Evolutionary conservation across 1,140 invertebrate species (phyloP), one percentile per base, ranked within the genome.

Genomic region (Araneus ventricosus): DNA sequence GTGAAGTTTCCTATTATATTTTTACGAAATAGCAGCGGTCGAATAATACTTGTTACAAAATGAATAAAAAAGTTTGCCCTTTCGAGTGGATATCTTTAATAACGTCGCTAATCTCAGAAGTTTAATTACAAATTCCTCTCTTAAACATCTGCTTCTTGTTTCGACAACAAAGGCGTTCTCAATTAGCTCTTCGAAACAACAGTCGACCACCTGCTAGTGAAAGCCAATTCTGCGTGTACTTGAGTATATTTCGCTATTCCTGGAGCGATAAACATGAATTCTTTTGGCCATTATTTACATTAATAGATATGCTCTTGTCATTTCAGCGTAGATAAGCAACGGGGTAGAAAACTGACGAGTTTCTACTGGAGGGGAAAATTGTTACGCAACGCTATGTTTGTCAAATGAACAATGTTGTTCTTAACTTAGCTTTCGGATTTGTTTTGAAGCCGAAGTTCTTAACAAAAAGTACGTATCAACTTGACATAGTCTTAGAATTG

Each of bases 121-220:
- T 45, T 79, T 80, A 80, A 91, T 91, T 91, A 91, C 89, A 91
- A 91, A 84, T 63, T 91, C 89, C 89, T 45, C 22, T 91, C 89
- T 39, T 3, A 63, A 91, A 91, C 89, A 91, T 61, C 89, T 91
- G 89, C 75, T 91, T 91, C 80, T 91, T 91, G 89, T 91, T 91
- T 41, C 41, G 75, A 91, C 70, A 91, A 91, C 89, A 91, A 91
- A 91, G 79, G 57, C 24, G 17, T 41, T 67, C 80, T 45, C 75
- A 91, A 84, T 91, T 84, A 91, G 57, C 39, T 84, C 7, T 61
- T 39, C 14, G 34, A 30, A 84, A 91, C 61, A 91, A 91, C 89
- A 91, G 61, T 59, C 88, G 70, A 61, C 75, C 88, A 90, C 70
- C 88, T 90, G 88, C 88, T 24, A 52, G 39, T 75, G 88, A 90